Evolutionary conservation across 1,140 invertebrate species (phyloP), one percentile per base, ranked within the genome.

Genomic region (Euborellia annulipes): DNA sequence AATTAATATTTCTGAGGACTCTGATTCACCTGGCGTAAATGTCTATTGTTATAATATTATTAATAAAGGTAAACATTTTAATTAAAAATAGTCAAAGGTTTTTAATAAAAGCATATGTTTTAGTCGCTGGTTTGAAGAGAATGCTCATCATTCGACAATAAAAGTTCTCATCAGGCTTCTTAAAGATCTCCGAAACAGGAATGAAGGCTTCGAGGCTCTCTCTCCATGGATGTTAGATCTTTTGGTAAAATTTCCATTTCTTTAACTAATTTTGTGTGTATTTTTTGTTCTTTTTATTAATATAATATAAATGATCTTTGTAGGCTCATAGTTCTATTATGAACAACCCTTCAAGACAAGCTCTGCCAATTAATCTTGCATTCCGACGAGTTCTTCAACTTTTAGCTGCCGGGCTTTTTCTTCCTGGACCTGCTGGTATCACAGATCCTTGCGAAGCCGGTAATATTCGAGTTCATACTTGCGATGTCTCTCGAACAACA

Each of bases 211-310:
- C 36, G 75, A 88, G 47, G 81, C 90, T 2, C 66, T 98, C 1
- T 89, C 85, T 8, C 87, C 93, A 1, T 98, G 93, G 94, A 92
- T 96, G 77, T 69, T 98, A 19, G 94, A 98, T 67, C 67, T 98
- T 13, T 67, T 98, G 54, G 76, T 78, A 61, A 60, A 23, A 36
- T 38, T 13, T 32, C 4, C 4, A 6, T 27, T 27, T 18, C 19
- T 42, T 42, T 42, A 6, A 42, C 13, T 42, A 23, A 27, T 23
- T 42, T 23, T 23, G 19, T 23, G 23, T 23, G 19, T 14, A 42
- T 23, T 41, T 14, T 39, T 56, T 38, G n/a, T 45, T 3, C 6
- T 36, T 11, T 6, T n/a, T 20, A 22, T 46, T 20, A 43, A 18
- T 23, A 20, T 3, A 20, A 27, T 27, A 19, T 46, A 46, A 32